Percentiles rank a stretch among this genome's conserved stretches.
These are phyloP conservation scores for Folsomia candida DNA, from an alignment of 2,888 invertebrate genomes.

Conservation along the genomic window DNA sequence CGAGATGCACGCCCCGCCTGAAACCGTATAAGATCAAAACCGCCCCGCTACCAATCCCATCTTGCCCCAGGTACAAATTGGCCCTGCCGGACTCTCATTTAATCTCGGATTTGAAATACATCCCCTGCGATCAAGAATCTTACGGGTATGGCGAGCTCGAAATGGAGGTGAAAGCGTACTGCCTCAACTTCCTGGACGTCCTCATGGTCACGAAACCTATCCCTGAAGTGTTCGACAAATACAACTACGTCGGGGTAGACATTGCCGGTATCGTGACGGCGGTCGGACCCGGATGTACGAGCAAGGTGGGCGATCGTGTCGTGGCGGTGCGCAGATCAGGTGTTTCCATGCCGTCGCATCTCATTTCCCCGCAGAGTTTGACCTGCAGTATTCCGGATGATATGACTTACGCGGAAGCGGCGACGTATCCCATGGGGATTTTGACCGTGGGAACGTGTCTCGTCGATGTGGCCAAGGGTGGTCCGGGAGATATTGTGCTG, in stretches of 20 bases:
- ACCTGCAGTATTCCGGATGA: conserved; percentile 12
- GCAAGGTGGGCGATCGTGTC: conserved; percentile 10
- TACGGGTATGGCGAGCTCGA: neutral
- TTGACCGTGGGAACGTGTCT: conserved; percentile 22
- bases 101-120: neutral
- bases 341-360: neutral
- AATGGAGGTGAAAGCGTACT: neutral
- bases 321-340: neutral
- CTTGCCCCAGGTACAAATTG: neutral
- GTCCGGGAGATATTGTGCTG: conserved; percentile 11
- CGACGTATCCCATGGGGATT: conserved; percentile 19
- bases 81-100: neutral
- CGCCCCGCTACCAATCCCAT: neutral
- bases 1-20: neutral
- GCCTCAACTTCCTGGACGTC: conserved; percentile 9
- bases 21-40: neutral
- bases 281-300: neutral
- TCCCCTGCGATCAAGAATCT: neutral
- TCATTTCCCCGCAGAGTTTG: neutral
- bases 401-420: conserved; percentile 15
- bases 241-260: neutral
- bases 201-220: neutral
- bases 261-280: conserved; percentile 13
- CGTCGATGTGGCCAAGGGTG: conserved; percentile 12
- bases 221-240: conserved; percentile 2